A percentile compares a stretch with the other conserved stretches of the same genome.
Evolutionary conservation across 2,888 invertebrate species (phyloP).

Genomic region (Hydrotaea diabolus): DNA sequence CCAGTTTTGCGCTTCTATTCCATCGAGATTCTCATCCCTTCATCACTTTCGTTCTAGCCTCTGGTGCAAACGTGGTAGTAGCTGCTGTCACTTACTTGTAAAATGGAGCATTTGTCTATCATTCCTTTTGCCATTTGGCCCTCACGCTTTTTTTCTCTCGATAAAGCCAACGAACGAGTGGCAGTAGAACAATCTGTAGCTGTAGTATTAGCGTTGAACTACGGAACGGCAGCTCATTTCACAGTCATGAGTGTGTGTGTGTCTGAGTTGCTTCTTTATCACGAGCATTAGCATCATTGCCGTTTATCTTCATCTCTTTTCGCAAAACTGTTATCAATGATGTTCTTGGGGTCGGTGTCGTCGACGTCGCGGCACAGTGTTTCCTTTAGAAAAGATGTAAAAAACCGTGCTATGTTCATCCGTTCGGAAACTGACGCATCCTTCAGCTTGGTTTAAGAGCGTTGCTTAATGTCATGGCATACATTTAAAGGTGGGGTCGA

Average conservation of each 20-base stretch:
- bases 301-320: neutral
- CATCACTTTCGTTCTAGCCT: neutral
- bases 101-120: slow-evolving; percentile 27
- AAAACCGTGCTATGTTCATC: no score
- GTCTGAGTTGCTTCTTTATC: neutral
- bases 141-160: neutral
- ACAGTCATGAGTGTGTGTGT: neutral
- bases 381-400: no score
- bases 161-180: neutral
- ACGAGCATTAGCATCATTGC: slow-evolving; percentile 2
- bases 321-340: slow-evolving; percentile 27
- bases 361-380: no score
- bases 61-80: neutral
- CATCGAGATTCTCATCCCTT: neutral
- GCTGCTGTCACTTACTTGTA: slow-evolving; percentile 33
- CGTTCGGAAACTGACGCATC: no score
- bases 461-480: no score
- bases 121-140: slow-evolving; percentile 10
- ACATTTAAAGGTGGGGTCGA: no score
- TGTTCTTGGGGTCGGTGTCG: neutral
- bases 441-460: no score
- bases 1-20: slow-evolving; percentile 40
- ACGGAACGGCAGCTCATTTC: neutral
- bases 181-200: neutral
- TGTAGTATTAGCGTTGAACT: neutral